Conservation (phyloP, 92 coral and sea anemone genomes). For the Meandrina meandrites region DNA sequence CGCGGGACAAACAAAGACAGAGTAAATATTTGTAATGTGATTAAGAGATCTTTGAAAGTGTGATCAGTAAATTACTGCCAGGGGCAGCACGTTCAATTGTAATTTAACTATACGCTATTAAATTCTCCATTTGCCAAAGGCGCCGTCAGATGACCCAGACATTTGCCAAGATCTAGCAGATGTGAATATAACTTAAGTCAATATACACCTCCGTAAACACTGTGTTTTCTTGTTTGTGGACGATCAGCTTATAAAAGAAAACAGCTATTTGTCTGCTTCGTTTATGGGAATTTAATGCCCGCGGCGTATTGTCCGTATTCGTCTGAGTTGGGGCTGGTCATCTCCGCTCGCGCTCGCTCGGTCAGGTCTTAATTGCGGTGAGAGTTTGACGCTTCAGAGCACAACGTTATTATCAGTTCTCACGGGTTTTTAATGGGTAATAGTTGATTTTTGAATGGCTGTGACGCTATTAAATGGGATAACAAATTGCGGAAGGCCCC, state of each 20-base stretch:
- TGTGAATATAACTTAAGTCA: background rate
- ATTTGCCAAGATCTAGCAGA: background rate
- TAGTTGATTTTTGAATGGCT: background rate
- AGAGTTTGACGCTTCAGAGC: background rate
- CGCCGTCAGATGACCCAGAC: slow-evolving; percentile 7
- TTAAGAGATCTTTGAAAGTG: slow-evolving; percentile 15
- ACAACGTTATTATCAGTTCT: background rate
- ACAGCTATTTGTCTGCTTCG: slow-evolving; percentile 11
- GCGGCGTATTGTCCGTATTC: no score
- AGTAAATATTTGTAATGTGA: slow-evolving; percentile 25
- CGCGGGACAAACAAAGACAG: slow-evolving; percentile 14
- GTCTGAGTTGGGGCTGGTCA: no score
- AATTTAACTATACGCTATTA: slow-evolving; percentile 10
- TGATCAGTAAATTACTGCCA: background rate
- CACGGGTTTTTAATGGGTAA: background rate
- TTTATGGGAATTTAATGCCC: background rate
- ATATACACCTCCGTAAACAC: background rate
- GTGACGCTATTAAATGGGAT: background rate
- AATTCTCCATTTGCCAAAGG: background rate
- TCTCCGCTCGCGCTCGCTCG: background rate
- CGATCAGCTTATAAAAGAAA: slow-evolving; percentile 37
- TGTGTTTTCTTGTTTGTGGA: slow-evolving; percentile 14
- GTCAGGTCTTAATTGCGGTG: background rate
- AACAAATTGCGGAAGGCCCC: slow-evolving; percentile 33
- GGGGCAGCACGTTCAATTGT: background rate